phyloP scores from a whole-genome alignment of 2,113 vertebrate species.

The Phrynosoma blainvillii region DNA sequence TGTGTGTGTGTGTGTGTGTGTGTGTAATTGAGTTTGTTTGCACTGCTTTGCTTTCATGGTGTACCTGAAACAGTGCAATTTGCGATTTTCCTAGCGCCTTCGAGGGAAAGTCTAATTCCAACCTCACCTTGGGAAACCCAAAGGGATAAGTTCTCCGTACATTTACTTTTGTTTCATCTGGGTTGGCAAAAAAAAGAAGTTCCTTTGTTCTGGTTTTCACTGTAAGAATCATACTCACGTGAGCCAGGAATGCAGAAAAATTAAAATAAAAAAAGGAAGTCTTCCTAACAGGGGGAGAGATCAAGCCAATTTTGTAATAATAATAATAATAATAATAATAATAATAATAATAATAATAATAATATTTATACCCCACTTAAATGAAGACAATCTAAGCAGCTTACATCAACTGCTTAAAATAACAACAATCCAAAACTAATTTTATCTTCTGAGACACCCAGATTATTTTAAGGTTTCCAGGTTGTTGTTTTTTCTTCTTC shows the following conservation, averaged over 20 bases:
- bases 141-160: background rate
- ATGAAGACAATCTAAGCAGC: no score
- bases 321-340: no score
- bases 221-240: background rate
- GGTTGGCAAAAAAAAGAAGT: background rate
- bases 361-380: no score
- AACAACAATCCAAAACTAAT: background rate
- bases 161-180: conserved; percentile 12
- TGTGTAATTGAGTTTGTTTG: background rate
- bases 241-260: background rate
- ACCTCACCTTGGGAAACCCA: background rate
- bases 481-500: background rate
- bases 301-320: background rate
- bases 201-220: conserved; percentile 23
- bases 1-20: no score
- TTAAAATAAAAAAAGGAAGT: background rate
- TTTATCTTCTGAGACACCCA: background rate
- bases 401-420: no score
- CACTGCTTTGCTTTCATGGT: background rate
- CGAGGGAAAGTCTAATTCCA: background rate
- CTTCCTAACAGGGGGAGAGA: background rate
- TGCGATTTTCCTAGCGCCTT: background rate
- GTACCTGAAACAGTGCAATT: conserved; percentile 5
- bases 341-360: no score
- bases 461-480: background rate